Conservation (phyloP, 2,888 invertebrate genomes). For the Camponotus fellah region DNA sequence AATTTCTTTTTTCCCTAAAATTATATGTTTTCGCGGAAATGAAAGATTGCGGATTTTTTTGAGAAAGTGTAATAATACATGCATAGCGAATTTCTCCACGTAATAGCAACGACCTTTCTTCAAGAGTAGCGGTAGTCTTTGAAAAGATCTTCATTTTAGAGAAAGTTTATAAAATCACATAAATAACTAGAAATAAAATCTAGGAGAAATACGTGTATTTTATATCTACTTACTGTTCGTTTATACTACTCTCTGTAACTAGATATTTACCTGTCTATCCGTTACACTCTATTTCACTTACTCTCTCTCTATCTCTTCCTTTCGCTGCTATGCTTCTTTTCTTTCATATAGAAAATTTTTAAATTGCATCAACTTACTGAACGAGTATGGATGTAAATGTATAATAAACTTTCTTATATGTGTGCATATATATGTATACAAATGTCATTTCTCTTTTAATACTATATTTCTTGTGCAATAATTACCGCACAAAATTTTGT, state of each 20-base stretch:
- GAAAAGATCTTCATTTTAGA: conserved; percentile 40
- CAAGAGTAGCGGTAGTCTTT: neutral
- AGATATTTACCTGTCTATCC: conserved; percentile 23
- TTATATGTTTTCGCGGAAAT: neutral
- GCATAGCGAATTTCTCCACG: conserved; percentile 45
- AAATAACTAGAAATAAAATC: conserved; percentile 24
- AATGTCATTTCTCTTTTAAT: neutral
- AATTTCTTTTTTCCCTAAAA: neutral
- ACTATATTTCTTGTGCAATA: neutral
- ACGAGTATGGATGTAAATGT: neutral
- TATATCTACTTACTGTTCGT: neutral
- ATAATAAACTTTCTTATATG: conserved; percentile 20
- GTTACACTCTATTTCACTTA: conserved; percentile 47
- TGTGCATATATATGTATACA: neutral
- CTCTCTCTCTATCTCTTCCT: neutral
- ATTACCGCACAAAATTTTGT: neutral
- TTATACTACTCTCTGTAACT: neutral
- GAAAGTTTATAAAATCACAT: conserved; percentile 51
- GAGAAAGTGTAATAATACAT: conserved; percentile 64
- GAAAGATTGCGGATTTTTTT: neutral
- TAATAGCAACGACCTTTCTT: conserved; percentile 31
- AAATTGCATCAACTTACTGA: neutral
- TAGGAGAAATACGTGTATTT: conserved; percentile 2
- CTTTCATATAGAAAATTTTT: conserved; percentile 28
- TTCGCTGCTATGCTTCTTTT: conserved; percentile 2